A percentile compares a stretch with the other conserved stretches of the same genome.
Evolutionary conservation across 1,140 invertebrate genomes (phyloP).

Genomic region (Cydia pomonella): DNA sequence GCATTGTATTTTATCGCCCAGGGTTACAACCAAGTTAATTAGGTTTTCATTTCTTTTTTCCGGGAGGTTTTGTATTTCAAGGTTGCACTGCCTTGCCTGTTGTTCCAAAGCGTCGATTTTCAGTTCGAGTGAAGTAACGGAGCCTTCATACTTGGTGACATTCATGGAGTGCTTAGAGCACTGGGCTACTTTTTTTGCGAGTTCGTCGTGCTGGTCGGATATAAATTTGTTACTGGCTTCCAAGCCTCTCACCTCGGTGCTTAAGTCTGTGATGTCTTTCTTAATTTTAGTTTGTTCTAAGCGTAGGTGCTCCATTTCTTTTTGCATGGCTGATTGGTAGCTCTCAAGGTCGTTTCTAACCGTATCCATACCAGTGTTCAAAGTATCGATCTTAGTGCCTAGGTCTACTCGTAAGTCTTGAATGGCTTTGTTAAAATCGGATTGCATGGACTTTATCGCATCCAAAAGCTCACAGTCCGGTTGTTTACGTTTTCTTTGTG

Average conservation of each 20-base stretch:
- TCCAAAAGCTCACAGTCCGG: background rate
- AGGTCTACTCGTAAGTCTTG: slow-evolving; percentile 12
- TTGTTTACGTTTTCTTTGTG: slow-evolving; percentile 19
- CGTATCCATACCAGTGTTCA: background rate
- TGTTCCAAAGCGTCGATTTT: slow-evolving; percentile 23
- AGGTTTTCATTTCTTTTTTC: slow-evolving; percentile 26
- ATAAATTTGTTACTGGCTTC: background rate
- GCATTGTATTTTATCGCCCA: background rate
- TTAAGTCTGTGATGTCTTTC: background rate
- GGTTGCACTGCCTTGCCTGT: slow-evolving; percentile 12
- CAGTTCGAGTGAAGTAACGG: background rate
- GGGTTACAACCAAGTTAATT: background rate
- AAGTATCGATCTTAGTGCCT: background rate
- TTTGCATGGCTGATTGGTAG: background rate
- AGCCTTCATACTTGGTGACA: background rate
- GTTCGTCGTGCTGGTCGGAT: background rate
- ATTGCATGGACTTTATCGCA: background rate
- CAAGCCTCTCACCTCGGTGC: background rate
- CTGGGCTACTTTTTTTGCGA: background rate
- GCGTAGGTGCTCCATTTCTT: background rate
- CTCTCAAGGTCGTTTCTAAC: slow-evolving; percentile 1
- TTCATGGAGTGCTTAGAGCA: too few species aligned
- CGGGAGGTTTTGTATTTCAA: slow-evolving; percentile 11
- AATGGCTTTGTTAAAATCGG: too few species aligned
- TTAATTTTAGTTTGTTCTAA: background rate